These are phyloP conservation scores for Etheostoma nigrum DNA, from an alignment of 2,797 vertebrate species.

Conservation along the genomic window DNA sequence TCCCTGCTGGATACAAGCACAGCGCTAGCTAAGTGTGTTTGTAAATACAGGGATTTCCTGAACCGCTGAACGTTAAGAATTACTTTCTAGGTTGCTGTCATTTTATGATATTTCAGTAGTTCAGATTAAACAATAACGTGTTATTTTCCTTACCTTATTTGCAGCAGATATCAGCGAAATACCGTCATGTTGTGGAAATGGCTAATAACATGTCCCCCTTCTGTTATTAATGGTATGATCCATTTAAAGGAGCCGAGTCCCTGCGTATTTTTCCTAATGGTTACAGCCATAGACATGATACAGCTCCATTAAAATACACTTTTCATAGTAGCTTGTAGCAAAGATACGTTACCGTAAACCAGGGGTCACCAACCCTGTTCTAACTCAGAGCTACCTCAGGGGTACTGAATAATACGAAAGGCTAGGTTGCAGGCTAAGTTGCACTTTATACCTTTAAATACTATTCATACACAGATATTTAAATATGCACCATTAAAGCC, in stretches of 20 bases:
- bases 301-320: not conserved
- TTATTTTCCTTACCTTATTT: rapidly evolving
- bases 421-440: too few species aligned
- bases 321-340: not conserved
- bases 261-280: not conserved
- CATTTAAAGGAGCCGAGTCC: constrained; percentile 59
- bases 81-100: not conserved
- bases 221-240: constrained; percentile 66
- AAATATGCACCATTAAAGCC: not conserved
- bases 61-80: not conserved
- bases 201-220: not conserved
- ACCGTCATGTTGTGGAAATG: not conserved
- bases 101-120: rapidly evolving
- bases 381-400: too few species aligned
- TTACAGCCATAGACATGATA: too few species aligned
- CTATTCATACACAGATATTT: not conserved
- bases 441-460: not conserved
- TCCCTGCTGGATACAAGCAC: not conserved
- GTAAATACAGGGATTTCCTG: constrained; percentile 40
- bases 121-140: rapidly evolving
- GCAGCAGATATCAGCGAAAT: not conserved
- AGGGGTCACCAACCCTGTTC: too few species aligned
- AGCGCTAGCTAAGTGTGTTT: constrained; percentile 1
- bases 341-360: too few species aligned
- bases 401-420: too few species aligned